phyloP scores from a whole-genome alignment of 2,888 invertebrate species.

The Nomada flava region DNA sequence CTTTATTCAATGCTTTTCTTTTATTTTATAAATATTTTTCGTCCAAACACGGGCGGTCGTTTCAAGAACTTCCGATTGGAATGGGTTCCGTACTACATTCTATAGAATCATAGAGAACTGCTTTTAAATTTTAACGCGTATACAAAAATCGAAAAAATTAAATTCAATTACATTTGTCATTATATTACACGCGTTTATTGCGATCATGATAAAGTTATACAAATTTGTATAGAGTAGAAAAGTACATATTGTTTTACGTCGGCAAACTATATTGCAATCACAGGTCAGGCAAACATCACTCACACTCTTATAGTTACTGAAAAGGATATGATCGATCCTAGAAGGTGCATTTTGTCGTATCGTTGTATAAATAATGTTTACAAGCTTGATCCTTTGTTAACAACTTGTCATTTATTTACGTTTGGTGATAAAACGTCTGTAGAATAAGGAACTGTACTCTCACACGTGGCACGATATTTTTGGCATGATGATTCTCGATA shows the following conservation, averaged over 20 bases:
- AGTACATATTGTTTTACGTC: background rate
- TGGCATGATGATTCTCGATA: background rate
- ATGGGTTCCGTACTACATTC: background rate
- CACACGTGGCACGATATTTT: conserved; percentile 17
- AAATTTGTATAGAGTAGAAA: conserved; percentile 21
- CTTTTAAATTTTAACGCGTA: background rate
- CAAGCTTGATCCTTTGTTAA: background rate
- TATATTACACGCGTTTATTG: conserved; percentile 38
- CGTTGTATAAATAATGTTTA: background rate
- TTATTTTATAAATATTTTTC: no score
- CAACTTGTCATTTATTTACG: background rate
- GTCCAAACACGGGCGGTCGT: background rate
- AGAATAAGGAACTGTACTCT: conserved; percentile 1
- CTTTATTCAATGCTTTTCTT: no score
- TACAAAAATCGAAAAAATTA: background rate
- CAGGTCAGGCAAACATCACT: background rate
- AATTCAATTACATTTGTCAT: background rate
- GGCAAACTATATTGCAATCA: background rate
- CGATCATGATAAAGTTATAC: background rate
- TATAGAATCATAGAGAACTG: background rate
- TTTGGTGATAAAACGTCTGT: background rate
- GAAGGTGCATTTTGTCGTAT: background rate
- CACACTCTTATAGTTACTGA: background rate
- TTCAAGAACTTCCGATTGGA: background rate
- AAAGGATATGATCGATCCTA: background rate